phyloP scores from a whole-genome alignment of 1,140 invertebrate species.

The Phthorimaea operculella region DNA sequence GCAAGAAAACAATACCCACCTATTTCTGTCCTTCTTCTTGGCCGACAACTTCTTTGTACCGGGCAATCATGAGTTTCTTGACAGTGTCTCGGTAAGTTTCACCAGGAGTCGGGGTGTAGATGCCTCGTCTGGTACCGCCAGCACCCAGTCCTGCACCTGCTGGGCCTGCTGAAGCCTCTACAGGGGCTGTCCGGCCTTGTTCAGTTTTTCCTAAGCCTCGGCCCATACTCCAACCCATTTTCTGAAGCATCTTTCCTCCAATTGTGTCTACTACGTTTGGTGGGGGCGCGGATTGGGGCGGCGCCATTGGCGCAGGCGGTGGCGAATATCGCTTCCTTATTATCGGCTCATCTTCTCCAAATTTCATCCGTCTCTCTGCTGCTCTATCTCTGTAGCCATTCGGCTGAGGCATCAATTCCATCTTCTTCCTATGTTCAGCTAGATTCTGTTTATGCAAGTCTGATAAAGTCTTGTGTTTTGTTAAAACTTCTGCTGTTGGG shows the following conservation, averaged over 20 bases:
- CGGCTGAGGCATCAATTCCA: conserved; percentile 64
- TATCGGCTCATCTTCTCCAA: conserved; percentile 88
- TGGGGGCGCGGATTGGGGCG: conserved; percentile 66
- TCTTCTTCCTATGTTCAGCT: conserved; percentile 71
- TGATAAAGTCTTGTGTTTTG: conserved; percentile 93
- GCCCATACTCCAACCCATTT: conserved; percentile 99
- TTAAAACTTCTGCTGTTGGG: conserved; percentile 86
- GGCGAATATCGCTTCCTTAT: conserved; percentile 71
- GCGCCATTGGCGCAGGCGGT: conserved; percentile 71
- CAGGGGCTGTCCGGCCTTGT: conserved; percentile 93
- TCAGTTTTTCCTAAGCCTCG: conserved; percentile 92
- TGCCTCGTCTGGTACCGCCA: conserved; percentile 75
- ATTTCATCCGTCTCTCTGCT: conserved; percentile 94
- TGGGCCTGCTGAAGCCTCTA: conserved; percentile 77
- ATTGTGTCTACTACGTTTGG: conserved; percentile 78
- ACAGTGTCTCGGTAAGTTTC: conserved; percentile 92
- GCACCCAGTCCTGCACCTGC: conserved; percentile 78
- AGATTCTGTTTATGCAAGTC: conserved; percentile 96
- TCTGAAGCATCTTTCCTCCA: conserved; percentile 90
- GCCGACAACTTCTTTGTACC: conserved; percentile 82
- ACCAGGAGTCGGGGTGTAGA: conserved; percentile 80
- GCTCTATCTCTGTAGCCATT: conserved; percentile 89
- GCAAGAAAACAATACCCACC: conserved; percentile 39
- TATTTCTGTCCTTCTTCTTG: conserved; percentile 51
- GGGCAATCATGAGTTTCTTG: conserved; percentile 89